A percentile compares a stretch with the other conserved stretches of the same genome.
Evolutionary conservation across 2,888 invertebrate species (phyloP).

Genomic region (Scaptomyza parva): DNA sequence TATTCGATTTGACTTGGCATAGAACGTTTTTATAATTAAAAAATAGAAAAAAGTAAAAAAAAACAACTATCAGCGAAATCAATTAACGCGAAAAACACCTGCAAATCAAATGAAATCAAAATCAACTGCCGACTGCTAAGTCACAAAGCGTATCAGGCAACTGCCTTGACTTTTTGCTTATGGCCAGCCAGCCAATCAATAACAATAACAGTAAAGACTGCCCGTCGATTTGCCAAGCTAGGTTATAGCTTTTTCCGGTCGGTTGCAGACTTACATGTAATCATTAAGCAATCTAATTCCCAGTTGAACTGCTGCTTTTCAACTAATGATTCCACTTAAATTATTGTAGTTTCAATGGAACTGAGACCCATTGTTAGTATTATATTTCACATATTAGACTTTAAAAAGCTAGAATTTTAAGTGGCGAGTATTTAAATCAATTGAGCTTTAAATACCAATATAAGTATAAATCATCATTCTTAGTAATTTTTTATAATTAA

Average conservation of each 20-base stretch:
- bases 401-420: neutral
- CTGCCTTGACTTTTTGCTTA: conserved; percentile 1
- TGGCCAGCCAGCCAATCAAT: conserved; percentile 38
- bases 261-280: no score
- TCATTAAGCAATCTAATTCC: neutral
- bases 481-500: no score
- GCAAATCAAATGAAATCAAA: conserved; percentile 68
- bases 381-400: neutral
- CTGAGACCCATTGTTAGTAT: no score
- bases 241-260: neutral
- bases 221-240: conserved; percentile 7
- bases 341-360: neutral
- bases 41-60: conserved; percentile 34
- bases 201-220: conserved; percentile 48
- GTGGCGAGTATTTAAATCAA: neutral
- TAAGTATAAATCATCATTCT: no score
- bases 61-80: conserved; percentile 52
- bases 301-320: conserved; percentile 2
- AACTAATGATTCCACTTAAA: neutral
- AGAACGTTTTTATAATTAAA: conserved; percentile 53
- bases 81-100: conserved; percentile 78
- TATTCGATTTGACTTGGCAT: conserved; percentile 41
- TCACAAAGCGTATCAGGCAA: conserved; percentile 22
- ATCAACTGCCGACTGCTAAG: conserved; percentile 14
- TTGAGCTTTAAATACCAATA: no score